Conservation (phyloP, 1,140 invertebrate genomes). For the Hypsibius dujardini region DNA sequence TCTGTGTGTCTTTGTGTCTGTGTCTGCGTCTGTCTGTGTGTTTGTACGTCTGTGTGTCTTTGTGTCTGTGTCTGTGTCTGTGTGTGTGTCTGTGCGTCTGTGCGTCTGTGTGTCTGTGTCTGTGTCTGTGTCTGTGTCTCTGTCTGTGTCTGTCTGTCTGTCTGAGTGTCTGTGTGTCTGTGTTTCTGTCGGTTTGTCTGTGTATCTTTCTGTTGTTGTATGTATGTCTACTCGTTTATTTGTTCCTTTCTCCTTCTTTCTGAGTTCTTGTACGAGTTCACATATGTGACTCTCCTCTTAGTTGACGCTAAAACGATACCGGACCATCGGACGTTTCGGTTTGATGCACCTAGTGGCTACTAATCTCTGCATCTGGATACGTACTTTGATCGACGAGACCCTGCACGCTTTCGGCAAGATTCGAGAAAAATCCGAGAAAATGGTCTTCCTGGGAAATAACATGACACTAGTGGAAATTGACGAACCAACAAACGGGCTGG, state of each 20-base stretch:
- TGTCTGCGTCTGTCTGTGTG: no score
- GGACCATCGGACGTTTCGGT: conserved; percentile 65
- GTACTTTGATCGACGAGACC: conserved; percentile 75
- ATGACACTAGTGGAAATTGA: neutral
- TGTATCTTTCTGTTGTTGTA: no score
- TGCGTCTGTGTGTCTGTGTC: no score
- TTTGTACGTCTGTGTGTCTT: no score
- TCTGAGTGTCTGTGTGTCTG: no score
- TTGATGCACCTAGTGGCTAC: conserved; percentile 91
- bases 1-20: no score
- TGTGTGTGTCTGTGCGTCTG: no score
- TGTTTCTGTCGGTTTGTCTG: no score
- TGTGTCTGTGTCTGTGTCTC: no score
- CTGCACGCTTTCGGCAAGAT: conserved; percentile 60
- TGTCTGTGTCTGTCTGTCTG: no score
- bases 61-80: no score
- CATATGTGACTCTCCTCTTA: conserved; percentile 36
- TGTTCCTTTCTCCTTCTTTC: conserved; percentile 21
- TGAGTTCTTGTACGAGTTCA: neutral
- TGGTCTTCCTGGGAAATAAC: conserved; percentile 33
- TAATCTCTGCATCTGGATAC: conserved; percentile 78
- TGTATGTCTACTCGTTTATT: neutral
- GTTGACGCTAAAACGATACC: conserved; percentile 72
- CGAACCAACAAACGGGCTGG: no score
- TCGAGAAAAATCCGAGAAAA: conserved; percentile 4